phyloP scores from a whole-genome alignment of 2,888 invertebrate species.

The Aelia acuminata region DNA sequence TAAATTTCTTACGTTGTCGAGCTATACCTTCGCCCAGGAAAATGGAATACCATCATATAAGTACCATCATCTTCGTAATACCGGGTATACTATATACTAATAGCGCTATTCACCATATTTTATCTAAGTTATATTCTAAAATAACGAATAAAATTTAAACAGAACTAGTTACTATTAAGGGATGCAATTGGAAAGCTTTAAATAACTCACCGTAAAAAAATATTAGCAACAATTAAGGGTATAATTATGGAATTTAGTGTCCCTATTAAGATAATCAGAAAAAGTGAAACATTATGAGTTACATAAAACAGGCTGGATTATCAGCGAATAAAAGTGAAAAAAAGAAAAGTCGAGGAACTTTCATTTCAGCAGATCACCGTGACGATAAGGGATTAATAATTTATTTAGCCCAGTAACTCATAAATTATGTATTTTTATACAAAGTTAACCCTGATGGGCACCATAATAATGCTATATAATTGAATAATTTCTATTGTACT shows the following conservation, averaged over 20 bases:
- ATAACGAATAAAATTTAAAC: too few relatives aligned
- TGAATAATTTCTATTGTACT: not conserved
- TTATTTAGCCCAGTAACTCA: not conserved
- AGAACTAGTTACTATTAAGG: too few relatives aligned
- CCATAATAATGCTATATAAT: not conserved
- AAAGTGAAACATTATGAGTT: not conserved
- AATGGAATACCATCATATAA: too few relatives aligned
- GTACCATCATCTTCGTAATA: too few relatives aligned
- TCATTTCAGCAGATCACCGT: not conserved
- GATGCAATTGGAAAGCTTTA: too few relatives aligned
- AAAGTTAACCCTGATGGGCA: not conserved
- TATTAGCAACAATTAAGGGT: too few relatives aligned
- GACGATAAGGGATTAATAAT: not conserved
- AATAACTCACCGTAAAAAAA: too few relatives aligned
- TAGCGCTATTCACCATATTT: too few relatives aligned
- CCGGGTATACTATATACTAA: too few relatives aligned
- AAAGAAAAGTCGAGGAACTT: not conserved
- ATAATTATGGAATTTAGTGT: not conserved
- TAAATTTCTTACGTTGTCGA: too few relatives aligned
- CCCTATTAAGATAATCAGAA: not conserved
- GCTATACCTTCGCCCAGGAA: too few relatives aligned
- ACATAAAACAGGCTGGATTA: not conserved
- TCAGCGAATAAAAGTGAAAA: not conserved
- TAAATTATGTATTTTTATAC: constrained; percentile 6
- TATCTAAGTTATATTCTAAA: too few relatives aligned